Evolutionary conservation across 1,140 invertebrate genomes (phyloP).

Genomic region (Drosophila santomea): DNA sequence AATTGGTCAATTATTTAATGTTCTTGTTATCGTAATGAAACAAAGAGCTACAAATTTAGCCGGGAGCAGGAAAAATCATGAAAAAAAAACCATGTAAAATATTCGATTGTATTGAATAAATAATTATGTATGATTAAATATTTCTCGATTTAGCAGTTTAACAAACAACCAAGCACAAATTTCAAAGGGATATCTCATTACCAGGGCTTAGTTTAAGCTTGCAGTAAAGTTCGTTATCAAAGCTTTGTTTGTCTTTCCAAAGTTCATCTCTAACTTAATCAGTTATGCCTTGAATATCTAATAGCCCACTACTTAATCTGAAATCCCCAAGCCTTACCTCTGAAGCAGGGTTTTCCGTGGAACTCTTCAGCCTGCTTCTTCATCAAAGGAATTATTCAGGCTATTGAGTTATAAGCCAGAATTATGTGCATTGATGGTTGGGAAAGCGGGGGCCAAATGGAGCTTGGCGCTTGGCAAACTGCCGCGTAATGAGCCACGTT

Average conservation of each 20-base stretch:
- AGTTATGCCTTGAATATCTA: background rate
- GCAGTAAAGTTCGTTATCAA: too few species aligned
- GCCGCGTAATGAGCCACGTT: constrained; percentile 44
- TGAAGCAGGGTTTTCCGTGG: constrained; percentile 1
- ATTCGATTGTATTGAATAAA: too few species aligned
- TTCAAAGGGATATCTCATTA: too few species aligned
- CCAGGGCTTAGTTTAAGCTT: too few species aligned
- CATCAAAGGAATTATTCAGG: constrained; percentile 6
- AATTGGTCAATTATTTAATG: constrained; percentile 5
- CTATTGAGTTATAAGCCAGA: constrained; percentile 38
- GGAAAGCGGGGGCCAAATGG: constrained; percentile 12
- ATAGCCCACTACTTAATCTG: background rate
- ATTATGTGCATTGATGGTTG: constrained; percentile 26
- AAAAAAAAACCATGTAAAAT: too few species aligned
- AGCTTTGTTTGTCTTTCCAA: background rate
- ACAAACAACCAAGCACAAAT: too few species aligned
- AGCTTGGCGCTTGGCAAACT: constrained; percentile 33
- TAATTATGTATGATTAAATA: too few species aligned
- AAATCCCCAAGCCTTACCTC: background rate
- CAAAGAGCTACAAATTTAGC: too few species aligned
- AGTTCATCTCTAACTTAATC: background rate
- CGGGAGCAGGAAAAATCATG: too few species aligned
- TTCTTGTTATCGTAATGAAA: constrained; percentile 1
- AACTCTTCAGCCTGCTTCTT: background rate
- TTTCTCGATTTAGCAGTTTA: too few species aligned